A percentile compares a stretch with the other conserved stretches of the same genome.
phyloP scores from a whole-genome alignment of 1,140 invertebrate species.

The Maconellicoccus hirsutus region DNA sequence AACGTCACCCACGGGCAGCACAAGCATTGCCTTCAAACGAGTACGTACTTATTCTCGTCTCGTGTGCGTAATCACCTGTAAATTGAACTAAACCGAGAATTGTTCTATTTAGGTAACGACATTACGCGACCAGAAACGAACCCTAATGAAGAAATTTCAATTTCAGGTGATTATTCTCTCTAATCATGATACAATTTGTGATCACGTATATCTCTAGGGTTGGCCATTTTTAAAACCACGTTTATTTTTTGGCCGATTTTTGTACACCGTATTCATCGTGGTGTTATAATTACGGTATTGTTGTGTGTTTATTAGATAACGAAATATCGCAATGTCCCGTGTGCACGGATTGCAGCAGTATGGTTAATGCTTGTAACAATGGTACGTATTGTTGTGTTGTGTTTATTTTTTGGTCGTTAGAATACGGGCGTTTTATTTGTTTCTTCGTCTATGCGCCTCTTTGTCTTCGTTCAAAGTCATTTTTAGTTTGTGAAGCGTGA shows the following conservation, averaged over 20 bases:
- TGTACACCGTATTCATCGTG: no score
- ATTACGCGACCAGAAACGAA: no score
- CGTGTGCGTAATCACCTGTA: no score
- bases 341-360: not conserved
- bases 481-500: not conserved
- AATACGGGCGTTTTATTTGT: not conserved
- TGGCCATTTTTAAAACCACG: no score
- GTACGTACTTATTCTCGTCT: not conserved
- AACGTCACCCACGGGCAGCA: conserved; percentile 45
- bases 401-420: not conserved
- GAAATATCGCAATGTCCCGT: not conserved
- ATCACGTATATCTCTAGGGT: no score
- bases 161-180: no score
- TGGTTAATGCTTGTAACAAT: not conserved
- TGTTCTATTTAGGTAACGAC: no score
- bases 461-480: not conserved
- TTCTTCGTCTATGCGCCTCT: not conserved
- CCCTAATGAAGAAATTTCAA: no score
- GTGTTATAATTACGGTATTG: no score
- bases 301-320: not conserved
- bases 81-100: no score
- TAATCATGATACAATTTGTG: no score
- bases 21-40: conserved; percentile 12
- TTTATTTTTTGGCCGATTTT: no score
- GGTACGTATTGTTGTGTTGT: not conserved